These are phyloP conservation scores for Pachycephus smyrnensis DNA, from an alignment of 2,888 invertebrate species.

Conservation along the genomic window DNA sequence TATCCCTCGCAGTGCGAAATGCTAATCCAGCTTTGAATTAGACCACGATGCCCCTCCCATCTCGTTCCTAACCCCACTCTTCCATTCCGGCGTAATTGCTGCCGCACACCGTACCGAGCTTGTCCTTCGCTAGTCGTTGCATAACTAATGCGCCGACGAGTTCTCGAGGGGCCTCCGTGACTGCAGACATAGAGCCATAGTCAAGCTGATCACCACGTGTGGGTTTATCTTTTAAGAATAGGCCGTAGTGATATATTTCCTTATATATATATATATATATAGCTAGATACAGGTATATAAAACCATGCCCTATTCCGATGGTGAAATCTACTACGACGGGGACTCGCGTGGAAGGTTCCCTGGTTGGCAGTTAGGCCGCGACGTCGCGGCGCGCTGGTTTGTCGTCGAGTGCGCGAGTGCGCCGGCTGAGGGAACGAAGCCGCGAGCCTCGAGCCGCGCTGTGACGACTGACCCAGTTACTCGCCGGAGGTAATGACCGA, in stretches of 20 bases:
- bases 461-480: slow-evolving; percentile 68
- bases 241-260: not conserved
- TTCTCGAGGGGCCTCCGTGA: slow-evolving; percentile 24
- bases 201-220: not conserved
- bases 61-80: not conserved
- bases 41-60: slow-evolving; percentile 29
- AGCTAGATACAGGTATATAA: not conserved
- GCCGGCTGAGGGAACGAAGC: slow-evolving; percentile 11
- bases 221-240: not conserved
- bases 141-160: slow-evolving; percentile 32
- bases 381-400: slow-evolving; percentile 1
- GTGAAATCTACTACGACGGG: slow-evolving; percentile 9
- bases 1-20: slow-evolving; percentile 42
- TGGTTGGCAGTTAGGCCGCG: slow-evolving; percentile 7
- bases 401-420: slow-evolving; percentile 5
- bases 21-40: slow-evolving; percentile 49
- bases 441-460: slow-evolving; percentile 58
- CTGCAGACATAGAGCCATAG: not conserved
- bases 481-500: slow-evolving; percentile 67
- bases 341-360: slow-evolving; percentile 39
- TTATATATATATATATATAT: not conserved
- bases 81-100: slow-evolving; percentile 31
- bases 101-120: slow-evolving; percentile 20
- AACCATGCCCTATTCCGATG: not conserved
- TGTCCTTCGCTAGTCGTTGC: slow-evolving; percentile 37